These are phyloP conservation scores for Notodonta ziczac DNA, from an alignment of 2,888 invertebrate genomes.

Conservation along the genomic window DNA sequence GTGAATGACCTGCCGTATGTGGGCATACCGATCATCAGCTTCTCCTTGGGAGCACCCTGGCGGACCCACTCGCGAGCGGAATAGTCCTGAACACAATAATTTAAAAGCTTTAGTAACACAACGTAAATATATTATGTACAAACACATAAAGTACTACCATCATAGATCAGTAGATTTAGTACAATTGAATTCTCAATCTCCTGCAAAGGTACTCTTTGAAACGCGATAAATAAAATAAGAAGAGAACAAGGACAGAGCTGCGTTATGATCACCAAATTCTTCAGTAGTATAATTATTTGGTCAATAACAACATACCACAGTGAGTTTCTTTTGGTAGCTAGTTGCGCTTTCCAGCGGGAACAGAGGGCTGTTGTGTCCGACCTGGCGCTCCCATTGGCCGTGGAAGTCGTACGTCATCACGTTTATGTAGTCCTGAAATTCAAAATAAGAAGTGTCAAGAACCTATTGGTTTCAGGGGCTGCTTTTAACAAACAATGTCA, in stretches of 20 bases:
- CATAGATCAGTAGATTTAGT: too few species aligned
- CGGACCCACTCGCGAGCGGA: constrained; percentile 97
- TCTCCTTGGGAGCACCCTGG: constrained; percentile 96
- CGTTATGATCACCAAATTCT: too few species aligned
- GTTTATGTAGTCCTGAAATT: constrained; percentile 91
- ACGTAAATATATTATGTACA: too few species aligned
- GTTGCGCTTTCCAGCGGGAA: constrained; percentile 95
- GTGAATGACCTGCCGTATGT: constrained; percentile 97
- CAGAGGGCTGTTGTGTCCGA: constrained; percentile 96
- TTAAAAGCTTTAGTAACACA: not conserved
- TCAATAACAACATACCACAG: constrained; percentile 88
- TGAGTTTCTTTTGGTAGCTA: constrained; percentile 96
- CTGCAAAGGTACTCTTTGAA: too few species aligned
- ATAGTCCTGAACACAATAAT: constrained; percentile 86
- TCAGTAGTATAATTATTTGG: not conserved
- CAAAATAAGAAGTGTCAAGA: constrained; percentile 1
- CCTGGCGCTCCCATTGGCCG: constrained; percentile 96
- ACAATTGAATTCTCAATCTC: too few species aligned
- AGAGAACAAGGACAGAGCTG: too few species aligned
- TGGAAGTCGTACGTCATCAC: constrained; percentile 98
- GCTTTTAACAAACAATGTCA: too few species aligned
- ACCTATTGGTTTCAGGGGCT: too few species aligned
- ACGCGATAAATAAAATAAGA: too few species aligned
- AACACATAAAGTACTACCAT: too few species aligned
- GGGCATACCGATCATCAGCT: constrained; percentile 97